A percentile compares a stretch with the other conserved stretches of the same genome.
phyloP scores from a whole-genome alignment of 2,888 invertebrate species.

The Muschampia staudingeri region DNA sequence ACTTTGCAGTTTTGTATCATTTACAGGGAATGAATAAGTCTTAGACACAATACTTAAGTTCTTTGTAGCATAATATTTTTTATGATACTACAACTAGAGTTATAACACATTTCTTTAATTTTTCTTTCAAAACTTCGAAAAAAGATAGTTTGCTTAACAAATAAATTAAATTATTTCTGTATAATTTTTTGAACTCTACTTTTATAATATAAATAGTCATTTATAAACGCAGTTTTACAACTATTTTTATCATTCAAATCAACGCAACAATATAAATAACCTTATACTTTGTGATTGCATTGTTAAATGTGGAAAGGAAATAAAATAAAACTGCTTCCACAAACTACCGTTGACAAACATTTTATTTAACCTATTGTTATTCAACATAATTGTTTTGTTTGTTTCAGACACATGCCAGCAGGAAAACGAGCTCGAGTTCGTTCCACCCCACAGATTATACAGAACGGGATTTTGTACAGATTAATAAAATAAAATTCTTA shows the following conservation, averaged over 20 bases:
- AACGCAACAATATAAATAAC: not conserved
- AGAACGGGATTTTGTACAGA: conserved; percentile 22
- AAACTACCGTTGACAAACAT: conserved; percentile 2
- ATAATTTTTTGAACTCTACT: too few relatives aligned
- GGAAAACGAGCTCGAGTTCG: conserved; percentile 18
- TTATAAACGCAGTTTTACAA: too few relatives aligned
- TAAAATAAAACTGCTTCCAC: not conserved
- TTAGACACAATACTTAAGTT: too few relatives aligned
- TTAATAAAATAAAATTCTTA: conserved; percentile 18
- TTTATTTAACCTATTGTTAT: conserved; percentile 33
- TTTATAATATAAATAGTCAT: too few relatives aligned
- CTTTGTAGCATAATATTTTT: too few relatives aligned
- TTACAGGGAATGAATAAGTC: too few relatives aligned
- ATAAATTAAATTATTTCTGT: too few relatives aligned
- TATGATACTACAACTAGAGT: too few relatives aligned
- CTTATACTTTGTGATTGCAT: not conserved
- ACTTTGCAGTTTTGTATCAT: too few relatives aligned
- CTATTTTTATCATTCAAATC: not conserved
- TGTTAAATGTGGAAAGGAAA: not conserved
- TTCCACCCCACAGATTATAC: conserved; percentile 12
- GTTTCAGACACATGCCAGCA: conserved; percentile 42
- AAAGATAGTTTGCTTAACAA: too few relatives aligned
- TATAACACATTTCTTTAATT: too few relatives aligned
- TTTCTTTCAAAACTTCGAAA: too few relatives aligned
- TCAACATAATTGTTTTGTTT: conserved; percentile 42